Base-by-base conservation (phyloP, 2,113 vertebrate species). In the Rana temporaria region DNA sequence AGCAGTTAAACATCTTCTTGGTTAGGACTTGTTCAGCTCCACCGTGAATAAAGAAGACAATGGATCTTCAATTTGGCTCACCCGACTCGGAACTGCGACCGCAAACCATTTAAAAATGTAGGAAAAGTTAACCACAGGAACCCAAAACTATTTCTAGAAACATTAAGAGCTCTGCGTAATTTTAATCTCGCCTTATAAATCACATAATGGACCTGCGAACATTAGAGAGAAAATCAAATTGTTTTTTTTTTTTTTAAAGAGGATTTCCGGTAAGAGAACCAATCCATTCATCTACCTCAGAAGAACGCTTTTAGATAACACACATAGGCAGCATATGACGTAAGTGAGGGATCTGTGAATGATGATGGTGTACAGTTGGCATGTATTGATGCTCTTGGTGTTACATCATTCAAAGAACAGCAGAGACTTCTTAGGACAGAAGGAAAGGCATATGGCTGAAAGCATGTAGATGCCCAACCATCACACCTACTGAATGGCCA, bases 121-220 rank as follows among this genome's bases (percentile, higher is more conserved):
- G 63, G 52, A 19, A 17, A 57, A 60, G 74, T 82, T n/a, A 74
- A 74, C 80, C 80, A 30, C 80, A 82, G 57, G 80, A 82, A 82
- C 70, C 62, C 80, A 74, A 82, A 48, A 82, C 30, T 75, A 82
- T 70, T 74, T 72, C 60, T 56, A 74, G 74, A 55, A 66, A 82
- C 79, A 66, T 75, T 74, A 66, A 57, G 62, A 59, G 52, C 70
- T 59, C 80, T 82, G 80, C 75, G 80, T 75, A 67, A 24, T 82
- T 82, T 75, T 82, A 82, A 75, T 82, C 70, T 75, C 63, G 57
- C 80, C 71, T 82, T 67, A 75, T 82, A 82, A 82, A 82, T 82
- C 80, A 82, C 65, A 73, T 26, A 42, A 48, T 34, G 66, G 62
- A 62, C 70, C 55, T 75, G 70, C 57, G 66, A 65, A 68, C 70